Evolutionary conservation across 2,113 vertebrate genomes (phyloP).

Genomic region (Clarias gariepinus): DNA sequence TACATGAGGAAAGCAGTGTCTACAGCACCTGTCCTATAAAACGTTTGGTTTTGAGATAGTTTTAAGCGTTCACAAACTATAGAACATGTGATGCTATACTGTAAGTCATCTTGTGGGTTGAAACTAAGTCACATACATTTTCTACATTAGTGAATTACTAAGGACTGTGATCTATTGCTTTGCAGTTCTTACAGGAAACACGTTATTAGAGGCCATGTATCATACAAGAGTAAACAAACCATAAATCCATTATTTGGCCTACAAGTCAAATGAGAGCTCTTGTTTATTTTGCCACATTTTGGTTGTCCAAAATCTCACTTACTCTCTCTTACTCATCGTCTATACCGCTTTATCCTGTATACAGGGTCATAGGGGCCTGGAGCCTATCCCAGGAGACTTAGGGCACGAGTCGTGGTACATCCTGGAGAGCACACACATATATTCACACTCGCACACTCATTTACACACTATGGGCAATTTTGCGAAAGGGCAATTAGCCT

Average conservation of each 20-base stretch:
- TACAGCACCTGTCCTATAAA: constrained; percentile 37
- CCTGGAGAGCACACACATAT: too few species aligned
- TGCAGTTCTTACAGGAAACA: not conserved
- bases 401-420: too few species aligned
- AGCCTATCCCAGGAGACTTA: too few species aligned
- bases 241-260: not conserved
- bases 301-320: not conserved
- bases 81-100: not conserved
- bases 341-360: too few species aligned
- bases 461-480: too few species aligned
- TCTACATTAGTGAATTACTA: not conserved
- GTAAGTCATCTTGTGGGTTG: not conserved
- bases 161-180: not conserved
- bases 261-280: not conserved
- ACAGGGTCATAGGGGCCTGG: too few species aligned
- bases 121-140: not conserved
- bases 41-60: not conserved
- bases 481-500: too few species aligned
- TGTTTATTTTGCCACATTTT: not conserved
- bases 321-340: too few species aligned
- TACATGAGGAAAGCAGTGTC: constrained; percentile 3
- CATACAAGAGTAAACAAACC: not conserved
- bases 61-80: not conserved
- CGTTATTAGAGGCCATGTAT: not conserved
- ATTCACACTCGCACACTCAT: too few species aligned